These are phyloP conservation scores for Cottoperca gobio DNA, from an alignment of 2,797 vertebrate genomes.

Conservation along the genomic window DNA sequence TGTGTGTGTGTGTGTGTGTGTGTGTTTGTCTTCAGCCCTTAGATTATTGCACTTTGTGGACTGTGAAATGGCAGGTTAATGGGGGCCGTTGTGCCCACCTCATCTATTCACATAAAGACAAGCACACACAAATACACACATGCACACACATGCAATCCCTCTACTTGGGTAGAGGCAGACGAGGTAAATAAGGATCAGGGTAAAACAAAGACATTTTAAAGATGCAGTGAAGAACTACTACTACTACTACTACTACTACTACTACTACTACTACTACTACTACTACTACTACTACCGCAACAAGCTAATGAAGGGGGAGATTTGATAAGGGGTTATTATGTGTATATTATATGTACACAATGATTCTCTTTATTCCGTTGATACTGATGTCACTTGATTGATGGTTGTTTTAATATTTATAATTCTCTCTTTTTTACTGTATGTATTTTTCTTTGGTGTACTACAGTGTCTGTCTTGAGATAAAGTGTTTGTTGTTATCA, in stretches of 20 bases:
- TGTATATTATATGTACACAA: too few relatives aligned
- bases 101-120: slow-evolving; percentile 55
- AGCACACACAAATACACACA: neutral
- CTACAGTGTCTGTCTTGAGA: neutral
- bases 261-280: too few relatives aligned
- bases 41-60: slow-evolving; percentile 71
- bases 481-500: neutral
- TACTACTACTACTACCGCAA: too few relatives aligned
- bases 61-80: slow-evolving; percentile 74
- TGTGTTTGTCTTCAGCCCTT: slow-evolving; percentile 13
- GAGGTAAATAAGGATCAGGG: slow-evolving; percentile 10
- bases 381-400: too few relatives aligned
- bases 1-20: neutral
- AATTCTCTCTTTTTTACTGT: neutral
- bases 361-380: too few relatives aligned
- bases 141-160: neutral
- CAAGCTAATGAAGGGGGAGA: too few relatives aligned
- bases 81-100: slow-evolving; percentile 34
- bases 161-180: neutral
- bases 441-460: neutral
- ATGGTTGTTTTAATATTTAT: neutral
- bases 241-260: too few relatives aligned
- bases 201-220: slow-evolving; percentile 30
- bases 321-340: neutral
- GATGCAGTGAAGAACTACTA: neutral